Evolutionary conservation across 2,888 invertebrate genomes (phyloP), one percentile per base, ranked within the genome.

Genomic region (Pollenia griseotomentosa): DNA sequence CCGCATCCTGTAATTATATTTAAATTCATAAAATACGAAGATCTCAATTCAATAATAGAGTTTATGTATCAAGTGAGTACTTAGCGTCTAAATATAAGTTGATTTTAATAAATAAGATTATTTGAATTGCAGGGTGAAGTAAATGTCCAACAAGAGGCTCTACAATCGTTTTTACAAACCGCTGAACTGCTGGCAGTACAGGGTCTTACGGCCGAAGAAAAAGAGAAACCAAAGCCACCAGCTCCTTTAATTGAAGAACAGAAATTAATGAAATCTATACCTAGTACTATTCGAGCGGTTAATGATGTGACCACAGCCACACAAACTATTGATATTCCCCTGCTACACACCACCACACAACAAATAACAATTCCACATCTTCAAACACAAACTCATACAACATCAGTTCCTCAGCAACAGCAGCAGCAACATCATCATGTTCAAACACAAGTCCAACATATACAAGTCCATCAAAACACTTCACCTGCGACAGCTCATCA

Each of bases 1-100:
- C 96, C 96, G 89, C 97, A 97, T 94, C 97, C 97, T 88, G 96
- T 97, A 80, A 96, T 97, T 89, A 96, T 97, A 93, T 96, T 97
- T 92, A 95, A 96, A 90, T 96, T 96, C 92, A 96, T 97, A 86
- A 96, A 96, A 92, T 96, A 95, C 90, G 96, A 96, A 89, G 97
- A 97, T 93, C 94, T 97, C 89, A 95, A 96, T 90, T 96, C 97
- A 14, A 95, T 97, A 86, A 95, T 97, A 55, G 96, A 96, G 91
- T 97, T 97, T 90, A 97, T 97, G 96, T 97, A 97, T 91, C 96
- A 93, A 91, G 93, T 92, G 88, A 86, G 90, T 80, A n/a, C 0
- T 59, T 14, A 11, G 3, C 7, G n/a, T 16, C 6, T 9, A 40
- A 48, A 6, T 33, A 33, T 33, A 14, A 14, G 23, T 42, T n/a